Evolutionary conservation across 2,888 invertebrate genomes (phyloP).

Genomic region (Nowickia ferox): DNA sequence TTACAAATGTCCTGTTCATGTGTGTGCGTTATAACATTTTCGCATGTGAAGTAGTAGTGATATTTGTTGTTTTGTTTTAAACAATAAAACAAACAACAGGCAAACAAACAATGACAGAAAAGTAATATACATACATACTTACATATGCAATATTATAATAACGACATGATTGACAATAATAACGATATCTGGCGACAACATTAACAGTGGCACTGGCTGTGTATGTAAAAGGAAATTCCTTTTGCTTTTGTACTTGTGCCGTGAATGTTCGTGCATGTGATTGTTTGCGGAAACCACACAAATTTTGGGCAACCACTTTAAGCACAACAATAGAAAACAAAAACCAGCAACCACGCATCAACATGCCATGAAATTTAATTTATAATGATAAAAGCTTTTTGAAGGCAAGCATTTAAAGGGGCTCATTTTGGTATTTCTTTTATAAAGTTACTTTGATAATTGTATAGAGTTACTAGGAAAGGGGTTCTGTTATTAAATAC

Average conservation of each 20-base stretch:
- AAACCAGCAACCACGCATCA: neutral
- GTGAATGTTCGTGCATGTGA: neutral
- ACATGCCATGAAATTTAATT: neutral
- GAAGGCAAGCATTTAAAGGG: neutral
- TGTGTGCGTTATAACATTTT: slow-evolving; percentile 2
- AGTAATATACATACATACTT: neutral
- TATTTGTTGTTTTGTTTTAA: slow-evolving; percentile 22
- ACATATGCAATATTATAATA: slow-evolving; percentile 20
- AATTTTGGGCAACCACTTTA: slow-evolving; percentile 51
- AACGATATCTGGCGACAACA: slow-evolving; percentile 53
- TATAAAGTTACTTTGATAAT: too few relatives aligned
- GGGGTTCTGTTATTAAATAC: too few relatives aligned
- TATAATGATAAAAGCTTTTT: neutral
- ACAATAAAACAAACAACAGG: slow-evolving; percentile 20
- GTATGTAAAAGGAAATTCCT: neutral
- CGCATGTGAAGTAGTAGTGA: slow-evolving; percentile 24
- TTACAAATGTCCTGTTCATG: neutral
- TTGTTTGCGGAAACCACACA: slow-evolving; percentile 46
- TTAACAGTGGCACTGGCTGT: slow-evolving; percentile 23
- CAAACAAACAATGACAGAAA: slow-evolving; percentile 29
- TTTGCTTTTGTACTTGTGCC: neutral
- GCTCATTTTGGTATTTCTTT: too few relatives aligned
- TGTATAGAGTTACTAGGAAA: too few relatives aligned
- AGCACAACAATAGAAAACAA: slow-evolving; percentile 5
- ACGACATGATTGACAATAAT: slow-evolving; percentile 68